These are phyloP conservation scores for Salmo trutta DNA, from an alignment of 2,797 vertebrate species.

Conservation along the genomic window DNA sequence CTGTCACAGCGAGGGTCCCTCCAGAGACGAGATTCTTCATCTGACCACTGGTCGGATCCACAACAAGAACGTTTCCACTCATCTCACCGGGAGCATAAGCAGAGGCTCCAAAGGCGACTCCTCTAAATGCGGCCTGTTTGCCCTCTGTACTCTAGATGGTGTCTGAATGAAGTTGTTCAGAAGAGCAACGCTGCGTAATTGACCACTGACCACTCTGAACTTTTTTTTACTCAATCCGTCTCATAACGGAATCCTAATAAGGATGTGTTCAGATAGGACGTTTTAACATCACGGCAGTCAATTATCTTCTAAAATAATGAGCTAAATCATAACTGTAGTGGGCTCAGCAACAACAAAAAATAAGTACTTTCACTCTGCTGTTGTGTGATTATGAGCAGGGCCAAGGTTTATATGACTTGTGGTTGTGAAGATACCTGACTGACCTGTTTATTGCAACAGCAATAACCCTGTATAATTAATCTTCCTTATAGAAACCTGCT, in stretches of 20 bases:
- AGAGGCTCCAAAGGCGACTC: conserved; percentile 81
- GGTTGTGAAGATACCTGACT: not conserved
- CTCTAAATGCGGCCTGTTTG: conserved; percentile 87
- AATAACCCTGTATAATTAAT: not conserved
- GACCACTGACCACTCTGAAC: not conserved
- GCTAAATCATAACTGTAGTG: not conserved
- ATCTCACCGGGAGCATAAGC: conserved; percentile 92
- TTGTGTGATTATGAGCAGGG: not conserved
- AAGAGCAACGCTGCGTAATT: not conserved
- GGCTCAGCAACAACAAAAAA: not conserved
- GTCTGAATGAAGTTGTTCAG: not conserved
- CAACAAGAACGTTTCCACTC: conserved; percentile 98
- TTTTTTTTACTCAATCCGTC: not conserved
- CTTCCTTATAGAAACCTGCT: not conserved
- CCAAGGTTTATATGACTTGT: not conserved
- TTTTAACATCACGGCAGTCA: not conserved
- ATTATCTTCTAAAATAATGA: not conserved
- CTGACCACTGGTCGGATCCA: conserved; percentile 94
- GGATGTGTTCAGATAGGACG: not conserved
- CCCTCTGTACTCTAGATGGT: conserved; percentile 94
- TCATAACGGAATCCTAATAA: not conserved
- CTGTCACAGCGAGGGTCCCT: conserved; percentile 72
- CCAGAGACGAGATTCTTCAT: conserved; percentile 87
- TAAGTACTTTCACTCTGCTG: not conserved
- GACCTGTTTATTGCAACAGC: not conserved